Evolutionary conservation across 2,113 vertebrate species (phyloP), one percentile per base, ranked within the genome.

Genomic region (Bolborhynchus lineola): DNA sequence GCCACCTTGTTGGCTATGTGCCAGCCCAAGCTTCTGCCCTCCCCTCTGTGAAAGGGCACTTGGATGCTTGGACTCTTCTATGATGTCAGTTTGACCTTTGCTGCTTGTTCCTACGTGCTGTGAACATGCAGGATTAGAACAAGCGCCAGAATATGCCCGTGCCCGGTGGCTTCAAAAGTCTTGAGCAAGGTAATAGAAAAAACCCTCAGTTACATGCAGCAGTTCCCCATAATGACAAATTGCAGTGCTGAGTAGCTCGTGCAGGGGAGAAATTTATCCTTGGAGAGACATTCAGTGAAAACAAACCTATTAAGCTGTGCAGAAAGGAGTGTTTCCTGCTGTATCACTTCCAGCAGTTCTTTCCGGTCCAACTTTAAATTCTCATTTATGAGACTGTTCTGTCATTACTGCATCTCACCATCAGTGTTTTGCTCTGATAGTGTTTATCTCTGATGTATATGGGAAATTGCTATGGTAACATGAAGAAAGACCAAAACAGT

Each of bases 381-480:
- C 62, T 92, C 16, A 2, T 90, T 86, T 90, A 47, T 70, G 52
- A 90, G 55, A 41, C 39, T 42, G 6, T 86, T 96, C 69, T 93
- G 55, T 76, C 88, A 90, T 82, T 93, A 63, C 60, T 64, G 41
- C 82, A 52, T 92, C 77, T 96, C 59, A 33, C 70, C 81, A 80
- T 81, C 77, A 92, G 70, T 13, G 2, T 26, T 76, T 85, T 90
- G 49, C 53, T 63, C 68, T 82, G 52, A 65, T 35, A 23, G 70
- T 13, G 2, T 26, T 82, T 80, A 92, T 53, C 49, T 67, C 68
- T 85, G 57, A 62, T 91, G 63, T 79, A 39, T 87, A 89, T 74
- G 25, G 67, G 65, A 82, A 92, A 96, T 95, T 93, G 78, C 93
- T 95, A 91, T 91, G 83, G 95, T 80, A 96, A 94, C 70, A 0